phyloP scores from a whole-genome alignment of 2,888 invertebrate genomes.

The Panorpa germanica region DNA sequence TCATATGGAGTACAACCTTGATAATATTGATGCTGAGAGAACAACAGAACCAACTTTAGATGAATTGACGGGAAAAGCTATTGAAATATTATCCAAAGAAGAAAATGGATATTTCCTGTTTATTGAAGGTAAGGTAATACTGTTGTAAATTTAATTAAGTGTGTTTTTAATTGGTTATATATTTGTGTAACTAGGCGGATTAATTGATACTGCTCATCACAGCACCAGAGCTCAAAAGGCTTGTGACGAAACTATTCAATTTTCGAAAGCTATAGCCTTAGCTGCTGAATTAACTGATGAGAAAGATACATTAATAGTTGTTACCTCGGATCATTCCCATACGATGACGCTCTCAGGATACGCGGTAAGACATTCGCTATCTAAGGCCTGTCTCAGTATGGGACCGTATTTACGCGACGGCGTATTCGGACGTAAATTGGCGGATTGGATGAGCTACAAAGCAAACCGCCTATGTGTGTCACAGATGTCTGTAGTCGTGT shows the following conservation, averaged over 20 bases:
- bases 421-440: too few relatives aligned
- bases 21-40: constrained; percentile 24
- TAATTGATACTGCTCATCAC: constrained; percentile 56
- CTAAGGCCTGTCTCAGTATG: too few relatives aligned
- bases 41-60: constrained; percentile 44
- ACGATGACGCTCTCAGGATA: constrained; percentile 58
- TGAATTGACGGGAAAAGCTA: constrained; percentile 65
- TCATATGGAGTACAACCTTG: constrained; percentile 53
- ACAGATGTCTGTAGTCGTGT: too few relatives aligned
- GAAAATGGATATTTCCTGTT: constrained; percentile 58
- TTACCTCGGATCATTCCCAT: constrained; percentile 68
- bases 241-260: constrained; percentile 55
- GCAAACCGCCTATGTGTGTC: too few relatives aligned
- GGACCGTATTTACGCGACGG: too few relatives aligned
- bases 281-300: constrained; percentile 37
- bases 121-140: constrained; percentile 40
- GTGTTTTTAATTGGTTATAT: neutral
- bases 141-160: neutral
- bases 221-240: constrained; percentile 39
- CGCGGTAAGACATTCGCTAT: constrained; percentile 40
- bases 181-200: constrained; percentile 26
- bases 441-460: too few relatives aligned
- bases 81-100: constrained; percentile 43
- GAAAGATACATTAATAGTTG: constrained; percentile 60
- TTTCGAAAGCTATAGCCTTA: constrained; percentile 48